Evolutionary conservation across 2,113 vertebrate species (phyloP).

Genomic region (Rattus norvegicus): GRCr8 NC_086032.1:5060001-5060500

Average conservation of each 20-base stretch:
- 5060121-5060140: not conserved
- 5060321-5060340: not conserved
- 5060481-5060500: not conserved
- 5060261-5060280: not conserved
- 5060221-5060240: no score
- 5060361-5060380: not conserved
- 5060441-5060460: not conserved
- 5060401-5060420: slow-evolving; percentile 35
- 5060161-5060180: not conserved
- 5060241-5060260: not conserved
- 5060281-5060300: not conserved
- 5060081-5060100: slow-evolving; percentile 9
- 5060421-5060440: not conserved
- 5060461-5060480: not conserved
- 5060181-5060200: no score
- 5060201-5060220: no score
- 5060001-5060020: slow-evolving; percentile 12
- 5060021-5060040: slow-evolving; percentile 10
- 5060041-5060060: not conserved
- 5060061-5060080: slow-evolving; percentile 16
- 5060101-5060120: not conserved
- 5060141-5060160: not conserved
- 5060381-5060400: not conserved
- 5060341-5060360: not conserved
- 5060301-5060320: not conserved